A percentile compares a stretch with the other conserved stretches of the same genome.
Evolutionary conservation across 2,113 vertebrate species (phyloP).

Genomic region (Oreochromis spilurus): DNA sequence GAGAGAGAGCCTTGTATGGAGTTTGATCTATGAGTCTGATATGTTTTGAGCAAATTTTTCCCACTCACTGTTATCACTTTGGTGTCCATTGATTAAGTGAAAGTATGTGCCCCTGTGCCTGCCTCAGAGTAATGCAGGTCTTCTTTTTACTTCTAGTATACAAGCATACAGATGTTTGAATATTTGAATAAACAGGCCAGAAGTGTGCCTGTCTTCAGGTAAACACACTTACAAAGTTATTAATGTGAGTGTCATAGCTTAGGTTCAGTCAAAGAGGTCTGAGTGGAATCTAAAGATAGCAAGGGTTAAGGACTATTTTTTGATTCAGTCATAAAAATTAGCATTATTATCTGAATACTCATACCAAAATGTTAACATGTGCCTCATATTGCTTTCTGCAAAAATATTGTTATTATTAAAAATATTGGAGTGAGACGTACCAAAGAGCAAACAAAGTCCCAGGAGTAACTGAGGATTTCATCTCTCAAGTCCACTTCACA

Average conservation of each 20-base stretch:
- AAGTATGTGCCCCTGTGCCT: neutral
- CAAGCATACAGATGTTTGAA: constrained; percentile 8
- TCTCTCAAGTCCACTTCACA: neutral
- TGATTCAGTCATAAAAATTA: neutral
- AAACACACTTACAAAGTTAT: neutral
- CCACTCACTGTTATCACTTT: neutral
- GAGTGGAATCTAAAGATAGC: neutral
- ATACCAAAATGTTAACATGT: neutral
- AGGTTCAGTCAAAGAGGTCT: neutral
- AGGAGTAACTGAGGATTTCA: neutral
- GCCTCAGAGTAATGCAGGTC: neutral
- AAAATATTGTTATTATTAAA: neutral
- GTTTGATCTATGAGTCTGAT: neutral
- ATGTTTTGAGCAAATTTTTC: neutral
- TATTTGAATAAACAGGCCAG: constrained; percentile 9
- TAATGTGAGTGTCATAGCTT: neutral
- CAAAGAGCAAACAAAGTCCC: neutral
- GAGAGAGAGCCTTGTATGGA: neutral
- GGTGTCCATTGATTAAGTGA: neutral
- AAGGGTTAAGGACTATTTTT: neutral
- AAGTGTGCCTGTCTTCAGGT: neutral
- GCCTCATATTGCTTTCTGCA: neutral
- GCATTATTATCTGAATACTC: neutral
- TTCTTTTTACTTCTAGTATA: neutral
- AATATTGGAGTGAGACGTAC: constrained; percentile 8